These are phyloP conservation scores for Thrips palmi DNA, from an alignment of 1,140 invertebrate species.

Conservation along the genomic window DNA sequence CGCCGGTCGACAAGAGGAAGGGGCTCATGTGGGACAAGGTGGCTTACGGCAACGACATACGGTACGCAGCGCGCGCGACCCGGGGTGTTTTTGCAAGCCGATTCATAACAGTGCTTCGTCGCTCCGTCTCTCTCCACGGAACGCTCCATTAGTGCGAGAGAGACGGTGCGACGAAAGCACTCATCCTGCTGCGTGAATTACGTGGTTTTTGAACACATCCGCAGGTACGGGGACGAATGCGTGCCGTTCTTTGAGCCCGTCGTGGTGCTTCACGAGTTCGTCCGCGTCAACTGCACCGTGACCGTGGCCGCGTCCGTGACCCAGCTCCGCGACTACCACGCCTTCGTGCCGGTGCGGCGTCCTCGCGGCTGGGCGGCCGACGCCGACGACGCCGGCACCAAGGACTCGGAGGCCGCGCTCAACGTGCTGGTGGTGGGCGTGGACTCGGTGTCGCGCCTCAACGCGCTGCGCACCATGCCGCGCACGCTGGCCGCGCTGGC, in stretches of 20 bases:
- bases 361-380: not conserved
- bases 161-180: no score
- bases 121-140: conserved; percentile 5
- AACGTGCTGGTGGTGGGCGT: conserved; percentile 57
- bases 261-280: conserved; percentile 15
- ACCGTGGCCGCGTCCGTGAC: conserved; percentile 14
- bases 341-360: conserved; percentile 16
- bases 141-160: conserved; percentile 6
- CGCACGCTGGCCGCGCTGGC: no score
- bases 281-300: conserved; percentile 14
- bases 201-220: conserved; percentile 11
- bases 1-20: not conserved
- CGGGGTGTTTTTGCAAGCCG: no score
- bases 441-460: conserved; percentile 67
- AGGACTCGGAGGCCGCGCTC: conserved; percentile 10
- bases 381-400: conserved; percentile 10
- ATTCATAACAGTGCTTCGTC: no score
- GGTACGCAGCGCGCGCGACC: no score
- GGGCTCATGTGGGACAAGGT: not conserved
- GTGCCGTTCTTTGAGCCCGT: conserved; percentile 10
- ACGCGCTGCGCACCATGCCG: conserved; percentile 69
- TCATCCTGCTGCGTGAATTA: no score
- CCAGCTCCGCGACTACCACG: conserved; percentile 19
- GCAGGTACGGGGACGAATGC: conserved; percentile 14
- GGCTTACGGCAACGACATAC: no score